Evolutionary conservation across 2,797 vertebrate genomes (phyloP).

Genomic region (Chlorospingus flavigularis): DNA sequence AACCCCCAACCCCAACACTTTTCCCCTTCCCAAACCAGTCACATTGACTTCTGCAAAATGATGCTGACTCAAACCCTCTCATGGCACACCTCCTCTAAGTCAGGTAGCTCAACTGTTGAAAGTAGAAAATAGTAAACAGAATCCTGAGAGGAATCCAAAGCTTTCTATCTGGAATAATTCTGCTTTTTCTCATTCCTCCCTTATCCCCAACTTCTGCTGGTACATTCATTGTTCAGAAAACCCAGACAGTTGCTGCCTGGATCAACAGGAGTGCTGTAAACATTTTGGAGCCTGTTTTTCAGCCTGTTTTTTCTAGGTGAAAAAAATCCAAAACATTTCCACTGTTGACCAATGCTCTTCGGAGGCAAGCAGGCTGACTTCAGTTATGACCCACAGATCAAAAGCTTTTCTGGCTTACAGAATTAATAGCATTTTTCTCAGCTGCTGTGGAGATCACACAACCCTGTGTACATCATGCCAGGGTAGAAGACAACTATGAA

Average conservation of each 20-base stretch:
- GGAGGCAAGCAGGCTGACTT: neutral
- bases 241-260: neutral
- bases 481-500: neutral
- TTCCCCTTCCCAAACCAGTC: neutral
- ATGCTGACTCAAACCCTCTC: neutral
- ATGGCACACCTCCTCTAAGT: fast-evolving
- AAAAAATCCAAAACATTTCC: neutral
- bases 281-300: neutral
- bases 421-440: slow-evolving; percentile 14
- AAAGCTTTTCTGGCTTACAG: neutral
- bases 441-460: neutral
- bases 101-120: neutral
- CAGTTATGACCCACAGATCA: neutral
- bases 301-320: neutral
- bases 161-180: neutral
- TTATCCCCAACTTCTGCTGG: neutral
- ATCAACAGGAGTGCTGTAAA: neutral
- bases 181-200: neutral
- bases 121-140: neutral
- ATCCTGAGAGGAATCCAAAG: neutral
- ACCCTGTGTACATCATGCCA: neutral
- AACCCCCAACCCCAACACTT: fast-evolving
- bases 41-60: neutral
- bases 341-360: neutral
- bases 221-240: neutral